Conservation (phyloP, 1,140 invertebrate genomes). For the Drosophila miranda region DNA sequence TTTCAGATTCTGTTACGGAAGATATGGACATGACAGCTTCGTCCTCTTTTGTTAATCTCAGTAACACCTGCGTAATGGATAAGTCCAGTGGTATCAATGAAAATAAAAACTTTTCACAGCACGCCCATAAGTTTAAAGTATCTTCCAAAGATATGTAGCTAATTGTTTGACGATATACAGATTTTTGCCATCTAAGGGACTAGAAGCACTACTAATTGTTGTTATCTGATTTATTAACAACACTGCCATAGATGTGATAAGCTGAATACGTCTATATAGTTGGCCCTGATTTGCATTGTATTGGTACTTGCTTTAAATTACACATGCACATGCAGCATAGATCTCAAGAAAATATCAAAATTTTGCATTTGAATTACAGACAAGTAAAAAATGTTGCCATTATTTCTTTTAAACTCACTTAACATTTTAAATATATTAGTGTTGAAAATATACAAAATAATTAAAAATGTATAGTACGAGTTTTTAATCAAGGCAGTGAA, state of each 20-base stretch:
- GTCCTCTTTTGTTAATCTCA: conserved; percentile 15
- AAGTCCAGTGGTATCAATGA: conserved; percentile 14
- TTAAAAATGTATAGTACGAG: too few relatives aligned
- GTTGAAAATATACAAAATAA: conserved; percentile 1
- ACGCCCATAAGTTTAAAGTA: conserved; percentile 33
- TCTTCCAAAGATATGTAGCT: conserved; percentile 53
- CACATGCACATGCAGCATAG: conserved; percentile 11
- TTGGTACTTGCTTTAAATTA: conserved; percentile 12
- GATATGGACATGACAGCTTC: conserved; percentile 5
- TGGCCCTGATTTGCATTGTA: conserved; percentile 19
- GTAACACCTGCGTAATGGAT: conserved; percentile 23
- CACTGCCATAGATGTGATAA: conserved; percentile 66
- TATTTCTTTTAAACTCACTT: conserved; percentile 2
- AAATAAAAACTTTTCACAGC: conserved; percentile 22
- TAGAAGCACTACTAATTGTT: conserved; percentile 39
- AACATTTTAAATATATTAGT: conserved; percentile 14
- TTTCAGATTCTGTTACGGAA: conserved; percentile 1
- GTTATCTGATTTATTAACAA: conserved; percentile 43
- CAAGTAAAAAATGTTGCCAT: conserved; percentile 1
- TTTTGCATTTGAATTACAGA: conserved; percentile 23
- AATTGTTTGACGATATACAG: conserved; percentile 32
- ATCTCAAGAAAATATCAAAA: conserved; percentile 29
- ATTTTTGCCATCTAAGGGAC: conserved; percentile 33
- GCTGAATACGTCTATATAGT: conserved; percentile 25
- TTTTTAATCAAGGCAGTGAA: too few relatives aligned